Percentiles rank a stretch among this genome's conserved stretches.
phyloP scores from a whole-genome alignment of 2,113 vertebrate genomes.

The Carassius carassius region DNA sequence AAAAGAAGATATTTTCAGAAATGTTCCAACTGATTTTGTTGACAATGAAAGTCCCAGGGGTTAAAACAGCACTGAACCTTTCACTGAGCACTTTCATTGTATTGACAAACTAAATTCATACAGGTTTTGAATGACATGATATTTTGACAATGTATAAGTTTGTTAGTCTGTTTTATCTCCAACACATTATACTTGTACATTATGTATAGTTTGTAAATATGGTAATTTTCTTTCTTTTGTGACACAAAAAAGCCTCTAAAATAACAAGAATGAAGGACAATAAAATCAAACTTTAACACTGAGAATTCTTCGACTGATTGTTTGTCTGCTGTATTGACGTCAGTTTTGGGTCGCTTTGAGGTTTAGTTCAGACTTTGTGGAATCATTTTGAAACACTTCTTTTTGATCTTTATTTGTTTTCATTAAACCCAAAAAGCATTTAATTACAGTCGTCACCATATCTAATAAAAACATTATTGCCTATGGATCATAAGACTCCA shows the following conservation, averaged over 20 bases:
- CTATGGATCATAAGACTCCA: conserved; percentile 58
- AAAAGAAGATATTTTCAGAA: background rate
- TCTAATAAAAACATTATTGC: conserved; percentile 75
- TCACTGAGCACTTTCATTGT: background rate
- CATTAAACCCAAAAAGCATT: conserved; percentile 65
- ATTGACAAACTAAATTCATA: background rate
- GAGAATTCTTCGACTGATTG: background rate
- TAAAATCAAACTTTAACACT: background rate
- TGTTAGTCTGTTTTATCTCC: background rate
- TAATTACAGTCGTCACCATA: conserved; percentile 59
- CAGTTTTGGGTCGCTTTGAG: background rate
- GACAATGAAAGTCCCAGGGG: no score
- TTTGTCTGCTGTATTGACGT: no score
- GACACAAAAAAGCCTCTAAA: background rate
- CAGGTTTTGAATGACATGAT: background rate
- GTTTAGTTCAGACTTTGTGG: background rate
- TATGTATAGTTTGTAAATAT: conserved; percentile 46
- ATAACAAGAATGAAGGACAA: background rate
- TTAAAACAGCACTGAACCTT: background rate
- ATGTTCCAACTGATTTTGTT: background rate
- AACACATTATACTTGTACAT: conserved; percentile 44
- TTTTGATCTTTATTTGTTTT: conserved; percentile 68
- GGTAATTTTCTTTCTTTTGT: conserved; percentile 21
- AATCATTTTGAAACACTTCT: conserved; percentile 2
- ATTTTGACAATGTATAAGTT: background rate